phyloP scores from a whole-genome alignment of 2,797 vertebrate genomes.

The Semaprochilodus insignis region DNA sequence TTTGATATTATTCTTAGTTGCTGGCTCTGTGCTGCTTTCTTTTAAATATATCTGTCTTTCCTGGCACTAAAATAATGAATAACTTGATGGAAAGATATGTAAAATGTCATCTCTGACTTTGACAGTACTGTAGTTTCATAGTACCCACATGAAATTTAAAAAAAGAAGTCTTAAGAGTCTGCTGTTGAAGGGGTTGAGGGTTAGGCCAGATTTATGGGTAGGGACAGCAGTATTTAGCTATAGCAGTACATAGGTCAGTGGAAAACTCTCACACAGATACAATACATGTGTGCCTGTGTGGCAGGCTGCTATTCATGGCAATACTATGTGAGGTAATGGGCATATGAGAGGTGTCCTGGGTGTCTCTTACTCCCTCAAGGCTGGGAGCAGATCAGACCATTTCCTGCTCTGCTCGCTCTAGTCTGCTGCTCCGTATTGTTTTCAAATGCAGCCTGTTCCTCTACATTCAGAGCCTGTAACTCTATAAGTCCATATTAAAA shows the following conservation, averaged over 20 bases:
- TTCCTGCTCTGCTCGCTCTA: conserved; percentile 13
- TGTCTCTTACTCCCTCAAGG: conserved; percentile 19
- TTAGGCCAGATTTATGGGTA: too few relatives aligned
- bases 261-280: neutral
- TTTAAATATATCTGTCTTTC: too few relatives aligned
- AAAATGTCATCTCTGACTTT: too few relatives aligned
- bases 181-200: too few relatives aligned
- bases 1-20: too few relatives aligned
- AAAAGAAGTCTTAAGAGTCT: too few relatives aligned
- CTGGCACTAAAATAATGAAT: too few relatives aligned
- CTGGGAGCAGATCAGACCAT: conserved; percentile 35
- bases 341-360: conserved; percentile 23
- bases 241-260: neutral
- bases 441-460: conserved; percentile 20
- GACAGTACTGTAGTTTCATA: too few relatives aligned
- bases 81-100: too few relatives aligned
- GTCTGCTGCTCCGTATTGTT: conserved; percentile 17
- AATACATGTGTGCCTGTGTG: conserved; percentile 14
- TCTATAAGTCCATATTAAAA: neutral
- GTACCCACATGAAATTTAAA: too few relatives aligned
- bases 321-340: conserved; percentile 45
- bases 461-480: neutral
- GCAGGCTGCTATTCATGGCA: conserved; percentile 13
- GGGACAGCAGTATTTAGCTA: too few relatives aligned
- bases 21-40: too few relatives aligned